These are phyloP conservation scores for Collichthys lucidus DNA, from an alignment of 2,113 vertebrate species.

Conservation along the genomic window DNA sequence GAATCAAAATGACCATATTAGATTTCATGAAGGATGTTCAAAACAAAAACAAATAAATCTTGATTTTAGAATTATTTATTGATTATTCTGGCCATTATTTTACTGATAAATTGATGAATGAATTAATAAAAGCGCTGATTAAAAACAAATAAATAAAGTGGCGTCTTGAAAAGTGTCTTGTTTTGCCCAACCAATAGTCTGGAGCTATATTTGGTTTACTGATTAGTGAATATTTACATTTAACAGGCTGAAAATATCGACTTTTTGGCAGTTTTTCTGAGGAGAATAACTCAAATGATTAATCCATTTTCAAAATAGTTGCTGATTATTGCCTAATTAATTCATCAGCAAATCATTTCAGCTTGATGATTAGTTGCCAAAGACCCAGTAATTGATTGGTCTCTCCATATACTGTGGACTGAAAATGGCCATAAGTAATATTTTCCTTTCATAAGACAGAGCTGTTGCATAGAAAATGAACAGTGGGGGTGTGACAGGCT, in stretches of 20 bases:
- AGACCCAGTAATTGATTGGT: background rate
- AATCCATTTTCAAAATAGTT: background rate
- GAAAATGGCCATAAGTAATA: background rate
- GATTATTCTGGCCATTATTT: too few species aligned
- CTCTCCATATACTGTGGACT: background rate
- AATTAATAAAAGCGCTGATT: too few species aligned
- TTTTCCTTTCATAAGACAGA: background rate
- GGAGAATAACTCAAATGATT: background rate
- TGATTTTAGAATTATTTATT: too few species aligned
- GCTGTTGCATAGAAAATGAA: slow-evolving; percentile 4
- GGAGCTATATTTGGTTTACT: background rate
- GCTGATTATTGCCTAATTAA: background rate
- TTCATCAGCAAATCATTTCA: background rate
- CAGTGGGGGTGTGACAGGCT: slow-evolving; percentile 18
- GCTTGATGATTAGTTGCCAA: background rate
- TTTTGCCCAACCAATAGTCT: background rate
- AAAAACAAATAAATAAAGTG: background rate
- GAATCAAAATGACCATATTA: background rate
- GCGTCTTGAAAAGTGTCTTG: background rate
- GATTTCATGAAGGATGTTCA: too few species aligned
- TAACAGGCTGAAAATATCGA: background rate
- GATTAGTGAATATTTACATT: background rate
- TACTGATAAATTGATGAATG: too few species aligned
- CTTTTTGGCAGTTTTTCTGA: too few species aligned
- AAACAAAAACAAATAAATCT: too few species aligned